phyloP scores from a whole-genome alignment of 2,113 vertebrate genomes.

The Dipodomys ordii region DNA sequence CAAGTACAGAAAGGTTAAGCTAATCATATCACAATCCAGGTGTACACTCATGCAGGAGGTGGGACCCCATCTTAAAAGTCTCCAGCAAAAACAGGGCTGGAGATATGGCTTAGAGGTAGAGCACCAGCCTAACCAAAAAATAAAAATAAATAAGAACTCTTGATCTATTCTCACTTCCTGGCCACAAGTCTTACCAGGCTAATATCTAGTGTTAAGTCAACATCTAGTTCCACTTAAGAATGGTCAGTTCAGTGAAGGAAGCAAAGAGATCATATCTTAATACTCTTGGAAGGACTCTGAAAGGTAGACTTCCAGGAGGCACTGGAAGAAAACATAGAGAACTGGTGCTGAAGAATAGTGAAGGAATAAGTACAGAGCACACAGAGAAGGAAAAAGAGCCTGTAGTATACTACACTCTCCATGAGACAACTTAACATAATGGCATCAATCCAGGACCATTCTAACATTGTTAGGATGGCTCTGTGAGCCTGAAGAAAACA shows the following conservation, averaged over 20 bases:
- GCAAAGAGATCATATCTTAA: not conserved
- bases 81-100: too few relatives aligned
- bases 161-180: not conserved
- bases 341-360: not conserved
- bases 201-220: not conserved
- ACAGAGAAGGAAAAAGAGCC: not conserved
- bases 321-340: not conserved
- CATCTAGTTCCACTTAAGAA: not conserved
- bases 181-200: not conserved
- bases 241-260: not conserved
- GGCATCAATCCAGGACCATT: not conserved
- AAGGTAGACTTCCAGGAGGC: not conserved
- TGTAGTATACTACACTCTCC: not conserved
- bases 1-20: too few relatives aligned
- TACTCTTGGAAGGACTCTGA: not conserved
- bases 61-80: too few relatives aligned
- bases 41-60: too few relatives aligned
- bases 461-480: not conserved
- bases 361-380: not conserved
- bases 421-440: not conserved
- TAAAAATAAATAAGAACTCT: not conserved
- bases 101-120: too few relatives aligned
- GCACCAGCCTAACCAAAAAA: too few relatives aligned
- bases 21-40: too few relatives aligned
- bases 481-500: not conserved